Evolutionary conservation across 2,113 vertebrate genomes (phyloP), one percentile per base, ranked within the genome.

Genomic region (Otocyon megalotis): DNA sequence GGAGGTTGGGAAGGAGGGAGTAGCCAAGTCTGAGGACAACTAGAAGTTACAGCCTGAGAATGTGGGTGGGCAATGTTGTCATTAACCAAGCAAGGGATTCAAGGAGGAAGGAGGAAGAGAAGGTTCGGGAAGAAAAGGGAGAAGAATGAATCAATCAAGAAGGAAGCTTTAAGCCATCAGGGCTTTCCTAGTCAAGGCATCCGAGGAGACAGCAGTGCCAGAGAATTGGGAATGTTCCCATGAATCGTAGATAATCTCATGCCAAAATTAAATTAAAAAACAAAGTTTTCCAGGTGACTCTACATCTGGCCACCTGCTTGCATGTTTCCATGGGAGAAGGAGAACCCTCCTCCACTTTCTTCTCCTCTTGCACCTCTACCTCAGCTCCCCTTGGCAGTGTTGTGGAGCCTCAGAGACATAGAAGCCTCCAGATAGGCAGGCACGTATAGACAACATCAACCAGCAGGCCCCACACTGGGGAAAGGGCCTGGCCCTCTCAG

Each of bases 351-450:
- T 67, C 7, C 26, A 5, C 14, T 65, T 50, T 50, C 48, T 53
- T 15, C 13, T 3, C 67, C 10, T 58, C 62, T 77, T 56, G 0
- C 15, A 5, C 30, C 13, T n/a, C 77, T 43, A 67, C 13, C 53
- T 65, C 22, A 20, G 26, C n/a, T 35, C 8, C 81, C 22, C 3
- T 54, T 50, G 26, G 4, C 48, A 54, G 7, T n/a, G 28, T 15
- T 0, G 0, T 19, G 2, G 65, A 88, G 7, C 53, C 50, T 54
- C 17, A 74, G 43, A 26, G 60, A 56, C 35, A 50, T 0, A 0
- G 10, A 28, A 24, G 53, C 32, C 53, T 22, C 10, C 62, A 37
- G 56, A 30, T 2, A 13, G 26, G 35, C 53, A 35, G 30, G 26
- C 50, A 20, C 24, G 11, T 0, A 1, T 8, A 91, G 53, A 53